Percentiles rank a stretch among this genome's conserved stretches.
phyloP scores from a whole-genome alignment of 1,140 invertebrate genomes.

The Aricia agestis region DNA sequence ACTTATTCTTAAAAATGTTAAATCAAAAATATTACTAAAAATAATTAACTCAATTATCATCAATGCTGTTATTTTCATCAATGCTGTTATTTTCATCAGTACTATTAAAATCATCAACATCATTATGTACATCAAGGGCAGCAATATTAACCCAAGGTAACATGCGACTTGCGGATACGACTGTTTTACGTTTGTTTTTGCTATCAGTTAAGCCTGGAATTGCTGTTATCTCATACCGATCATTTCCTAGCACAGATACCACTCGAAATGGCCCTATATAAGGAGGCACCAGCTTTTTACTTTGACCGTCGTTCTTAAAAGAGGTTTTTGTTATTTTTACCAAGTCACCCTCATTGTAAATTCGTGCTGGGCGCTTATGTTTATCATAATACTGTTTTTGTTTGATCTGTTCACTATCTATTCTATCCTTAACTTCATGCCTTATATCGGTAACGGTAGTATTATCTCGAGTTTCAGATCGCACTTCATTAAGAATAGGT shows the following conservation, averaged over 20 bases:
- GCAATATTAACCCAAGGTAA: constrained; percentile 32
- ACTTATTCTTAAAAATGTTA: no score
- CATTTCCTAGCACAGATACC: constrained; percentile 26
- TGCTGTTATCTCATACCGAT: constrained; percentile 27
- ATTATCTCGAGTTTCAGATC: neutral
- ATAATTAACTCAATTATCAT: neutral
- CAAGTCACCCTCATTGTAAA: constrained; percentile 27
- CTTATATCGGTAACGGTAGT: constrained; percentile 15
- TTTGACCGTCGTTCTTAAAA: constrained; percentile 32
- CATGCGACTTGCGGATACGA: constrained; percentile 29
- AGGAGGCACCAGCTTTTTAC: constrained; percentile 30
- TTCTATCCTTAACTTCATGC: constrained; percentile 24
- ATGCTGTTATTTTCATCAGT: neutral
- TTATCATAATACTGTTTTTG: constrained; percentile 31
- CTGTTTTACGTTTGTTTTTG: constrained; percentile 28
- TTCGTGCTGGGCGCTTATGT: constrained; percentile 20
- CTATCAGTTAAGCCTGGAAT: constrained; percentile 26
- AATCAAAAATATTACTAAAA: no score
- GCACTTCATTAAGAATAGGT: constrained; percentile 27
- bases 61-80: no score
- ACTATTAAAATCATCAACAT: constrained; percentile 2
- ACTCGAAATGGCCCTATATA: constrained; percentile 30
- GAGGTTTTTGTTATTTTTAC: constrained; percentile 30
- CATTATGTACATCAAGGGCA: constrained; percentile 15
- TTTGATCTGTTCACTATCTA: constrained; percentile 21